Conservation (phyloP, 2,113 vertebrate genomes). For the Pandion haliaetus region DNA sequence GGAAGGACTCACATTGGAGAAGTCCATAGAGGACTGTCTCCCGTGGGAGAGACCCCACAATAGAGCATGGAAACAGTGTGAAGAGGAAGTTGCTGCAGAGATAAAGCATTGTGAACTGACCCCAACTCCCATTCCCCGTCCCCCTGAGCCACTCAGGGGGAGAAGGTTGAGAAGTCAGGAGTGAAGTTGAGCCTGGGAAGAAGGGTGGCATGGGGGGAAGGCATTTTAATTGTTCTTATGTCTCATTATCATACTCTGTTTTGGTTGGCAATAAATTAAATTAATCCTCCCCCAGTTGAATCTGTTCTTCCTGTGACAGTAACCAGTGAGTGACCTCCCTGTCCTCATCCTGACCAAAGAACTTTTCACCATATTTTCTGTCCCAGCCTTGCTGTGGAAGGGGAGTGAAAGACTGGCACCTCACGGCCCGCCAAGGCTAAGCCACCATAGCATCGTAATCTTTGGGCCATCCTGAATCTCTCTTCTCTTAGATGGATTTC, state of each 20-base stretch:
- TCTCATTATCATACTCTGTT: not conserved
- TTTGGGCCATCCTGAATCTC: not conserved
- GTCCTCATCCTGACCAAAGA: not conserved
- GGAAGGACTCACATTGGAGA: no score
- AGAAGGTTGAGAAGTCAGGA: not conserved
- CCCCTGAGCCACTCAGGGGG: no score
- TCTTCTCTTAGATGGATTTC: not conserved
- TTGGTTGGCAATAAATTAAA: not conserved
- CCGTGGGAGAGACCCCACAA: fast-evolving
- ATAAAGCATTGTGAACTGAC: not conserved
- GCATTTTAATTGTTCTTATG: not conserved
- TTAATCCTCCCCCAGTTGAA: not conserved
- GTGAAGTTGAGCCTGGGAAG: not conserved
- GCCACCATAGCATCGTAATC: not conserved
- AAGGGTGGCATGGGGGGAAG: not conserved
- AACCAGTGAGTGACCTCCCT: not conserved
- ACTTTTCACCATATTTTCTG: not conserved
- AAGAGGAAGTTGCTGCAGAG: not conserved
- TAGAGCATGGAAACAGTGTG: not conserved
- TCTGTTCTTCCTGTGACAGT: not conserved
- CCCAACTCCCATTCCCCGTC: fast-evolving
- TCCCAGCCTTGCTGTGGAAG: not conserved
- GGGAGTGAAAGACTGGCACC: not conserved
- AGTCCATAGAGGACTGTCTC: not conserved
- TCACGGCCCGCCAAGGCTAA: not conserved